These are phyloP conservation scores for Protonemura montana DNA, from an alignment of 2,888 invertebrate genomes.

Conservation along the genomic window DNA sequence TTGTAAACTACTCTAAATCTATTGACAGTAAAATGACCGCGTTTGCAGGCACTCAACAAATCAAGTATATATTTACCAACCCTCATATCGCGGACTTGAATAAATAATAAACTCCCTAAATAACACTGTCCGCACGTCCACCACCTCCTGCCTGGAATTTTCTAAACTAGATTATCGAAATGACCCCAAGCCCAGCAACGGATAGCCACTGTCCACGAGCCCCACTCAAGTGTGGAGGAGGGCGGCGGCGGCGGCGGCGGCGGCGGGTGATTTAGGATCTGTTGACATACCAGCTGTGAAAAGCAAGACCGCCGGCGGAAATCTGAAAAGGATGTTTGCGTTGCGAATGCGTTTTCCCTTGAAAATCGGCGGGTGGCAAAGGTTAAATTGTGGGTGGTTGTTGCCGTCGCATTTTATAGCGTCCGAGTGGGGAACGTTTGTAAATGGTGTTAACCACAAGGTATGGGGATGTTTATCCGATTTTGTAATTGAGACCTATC, in stretches of 20 bases:
- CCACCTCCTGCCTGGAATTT: not conserved
- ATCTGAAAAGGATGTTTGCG: conserved; percentile 39
- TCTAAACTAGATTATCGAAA: not conserved
- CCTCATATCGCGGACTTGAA: not conserved
- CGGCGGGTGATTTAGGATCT: conserved; percentile 31
- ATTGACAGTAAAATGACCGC: conserved; percentile 1
- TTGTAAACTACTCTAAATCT: conserved; percentile 1
- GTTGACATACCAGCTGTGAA: conserved; percentile 34
- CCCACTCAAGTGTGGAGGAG: not conserved
- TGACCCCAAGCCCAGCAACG: not conserved
- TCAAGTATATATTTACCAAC: conserved; percentile 1
- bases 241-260: not conserved
- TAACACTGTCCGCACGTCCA: not conserved
- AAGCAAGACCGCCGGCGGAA: conserved; percentile 8
- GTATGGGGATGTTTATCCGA: conserved; percentile 1
- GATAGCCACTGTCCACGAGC: not conserved
- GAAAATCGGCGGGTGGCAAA: not conserved
- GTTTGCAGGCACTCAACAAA: not conserved
- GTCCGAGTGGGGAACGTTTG: not conserved
- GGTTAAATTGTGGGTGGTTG: conserved; percentile 8
- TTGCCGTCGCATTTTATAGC: not conserved
- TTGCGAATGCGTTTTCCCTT: conserved; percentile 17
- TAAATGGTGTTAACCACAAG: not conserved
- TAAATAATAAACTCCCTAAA: not conserved
- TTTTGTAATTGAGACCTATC: not conserved